phyloP scores from a whole-genome alignment of 2,888 invertebrate species.

The Chloromyia formosa region DNA sequence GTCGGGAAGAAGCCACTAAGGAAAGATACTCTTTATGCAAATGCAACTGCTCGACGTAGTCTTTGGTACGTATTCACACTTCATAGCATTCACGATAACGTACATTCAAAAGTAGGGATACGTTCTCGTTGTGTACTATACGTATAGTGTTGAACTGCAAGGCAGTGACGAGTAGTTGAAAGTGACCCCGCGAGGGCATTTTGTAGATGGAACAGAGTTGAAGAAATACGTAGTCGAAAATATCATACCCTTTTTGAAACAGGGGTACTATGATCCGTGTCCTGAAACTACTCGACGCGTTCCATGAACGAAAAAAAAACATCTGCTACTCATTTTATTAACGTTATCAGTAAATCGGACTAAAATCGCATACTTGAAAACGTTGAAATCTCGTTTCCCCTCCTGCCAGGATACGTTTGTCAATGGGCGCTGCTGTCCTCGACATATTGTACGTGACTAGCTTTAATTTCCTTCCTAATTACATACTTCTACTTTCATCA shows the following conservation, averaged over 20 bases:
- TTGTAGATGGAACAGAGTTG: not conserved
- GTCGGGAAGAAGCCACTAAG: slow-evolving; percentile 7
- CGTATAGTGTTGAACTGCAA: not conserved
- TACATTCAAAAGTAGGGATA: not conserved
- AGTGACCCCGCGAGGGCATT: not conserved
- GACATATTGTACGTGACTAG: slow-evolving; percentile 9
- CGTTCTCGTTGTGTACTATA: not conserved
- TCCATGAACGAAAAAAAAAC: not conserved
- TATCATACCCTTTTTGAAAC: not conserved
- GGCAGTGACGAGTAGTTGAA: not conserved
- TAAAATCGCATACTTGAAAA: not conserved
- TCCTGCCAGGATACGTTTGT: not conserved
- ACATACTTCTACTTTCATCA: not conserved
- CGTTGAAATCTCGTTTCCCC: not conserved
- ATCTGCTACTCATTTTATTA: not conserved
- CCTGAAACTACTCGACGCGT: not conserved
- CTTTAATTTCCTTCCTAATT: slow-evolving; percentile 4
- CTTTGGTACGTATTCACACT: slow-evolving; percentile 32
- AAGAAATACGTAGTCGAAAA: not conserved
- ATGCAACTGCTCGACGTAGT: not conserved
- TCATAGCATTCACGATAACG: not conserved
- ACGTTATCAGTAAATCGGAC: not conserved
- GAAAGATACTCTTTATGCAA: slow-evolving; percentile 15
- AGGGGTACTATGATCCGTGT: not conserved
- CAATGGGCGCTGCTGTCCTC: not conserved